Percentiles rank a stretch among this genome's conserved stretches.
Evolutionary conservation across 1,140 invertebrate genomes (phyloP).

Genomic region (Zophobas morio): DNA sequence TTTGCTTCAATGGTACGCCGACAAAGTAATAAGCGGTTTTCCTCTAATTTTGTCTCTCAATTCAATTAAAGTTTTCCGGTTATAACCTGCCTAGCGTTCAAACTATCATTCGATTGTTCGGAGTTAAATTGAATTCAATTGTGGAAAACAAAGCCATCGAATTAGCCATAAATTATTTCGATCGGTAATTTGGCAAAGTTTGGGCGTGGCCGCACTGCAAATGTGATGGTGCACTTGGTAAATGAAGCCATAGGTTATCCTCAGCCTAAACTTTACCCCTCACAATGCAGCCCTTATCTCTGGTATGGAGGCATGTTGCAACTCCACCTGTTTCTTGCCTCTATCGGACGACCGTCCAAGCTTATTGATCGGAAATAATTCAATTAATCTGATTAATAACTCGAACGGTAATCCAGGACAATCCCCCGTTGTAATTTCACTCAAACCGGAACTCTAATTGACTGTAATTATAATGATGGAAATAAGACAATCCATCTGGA

Average conservation of each 20-base stretch:
- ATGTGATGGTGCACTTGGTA: constrained; percentile 51
- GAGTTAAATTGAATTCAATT: constrained; percentile 38
- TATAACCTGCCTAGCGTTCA: neutral
- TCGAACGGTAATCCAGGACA: constrained; percentile 45
- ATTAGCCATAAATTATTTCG: constrained; percentile 38
- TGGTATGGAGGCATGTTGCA: constrained; percentile 27
- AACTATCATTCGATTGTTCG: constrained; percentile 26
- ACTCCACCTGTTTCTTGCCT: constrained; percentile 49
- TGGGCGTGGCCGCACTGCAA: constrained; percentile 45
- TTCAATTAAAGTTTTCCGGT: neutral
- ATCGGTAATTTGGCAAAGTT: constrained; percentile 41
- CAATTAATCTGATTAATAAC: constrained; percentile 58
- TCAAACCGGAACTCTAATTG: constrained; percentile 39
- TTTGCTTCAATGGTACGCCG: too few species aligned
- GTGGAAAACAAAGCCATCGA: constrained; percentile 36
- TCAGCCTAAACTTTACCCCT: constrained; percentile 8
- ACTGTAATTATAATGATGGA: constrained; percentile 35
- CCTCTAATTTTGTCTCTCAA: neutral
- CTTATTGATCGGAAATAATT: constrained; percentile 58
- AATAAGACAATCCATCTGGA: constrained; percentile 5
- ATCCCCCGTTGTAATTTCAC: constrained; percentile 28
- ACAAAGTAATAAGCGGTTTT: neutral
- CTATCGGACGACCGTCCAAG: constrained; percentile 41
- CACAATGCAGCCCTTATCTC: constrained; percentile 44
- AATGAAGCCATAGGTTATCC: constrained; percentile 50